These are phyloP conservation scores for Chrysaora quinquecirrha DNA, from an alignment of 30 jellyfish, hydroid and myxozoan species.

Conservation along the genomic window DNA sequence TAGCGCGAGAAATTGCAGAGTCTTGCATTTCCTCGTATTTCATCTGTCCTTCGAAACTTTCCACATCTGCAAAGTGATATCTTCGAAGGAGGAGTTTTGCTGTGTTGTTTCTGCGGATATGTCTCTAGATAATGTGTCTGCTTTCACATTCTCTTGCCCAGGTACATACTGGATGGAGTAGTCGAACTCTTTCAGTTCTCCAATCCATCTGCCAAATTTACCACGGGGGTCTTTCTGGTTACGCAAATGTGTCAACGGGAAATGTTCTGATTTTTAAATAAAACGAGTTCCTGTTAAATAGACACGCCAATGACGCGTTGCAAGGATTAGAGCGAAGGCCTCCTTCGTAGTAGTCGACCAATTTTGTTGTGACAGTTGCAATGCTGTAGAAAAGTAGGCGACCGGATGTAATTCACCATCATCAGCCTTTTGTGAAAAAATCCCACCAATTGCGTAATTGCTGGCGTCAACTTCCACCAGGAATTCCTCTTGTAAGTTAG, in stretches of 20 bases:
- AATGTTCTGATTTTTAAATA: conserved; percentile 40
- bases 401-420: conserved; percentile 14
- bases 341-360: conserved; percentile 27
- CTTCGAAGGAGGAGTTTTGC: background rate
- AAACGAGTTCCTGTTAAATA: conserved; percentile 50
- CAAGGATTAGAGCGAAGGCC: conserved; percentile 47
- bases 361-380: conserved; percentile 6
- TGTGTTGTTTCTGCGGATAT: background rate
- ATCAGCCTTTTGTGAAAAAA: background rate
- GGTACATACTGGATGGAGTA: conserved; percentile 46
- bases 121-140: conserved; percentile 41
- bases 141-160: conserved; percentile 54
- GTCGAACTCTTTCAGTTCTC: conserved; percentile 59
- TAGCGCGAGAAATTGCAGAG: background rate
- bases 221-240: conserved; percentile 67
- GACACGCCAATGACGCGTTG: conserved; percentile 61
- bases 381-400: background rate
- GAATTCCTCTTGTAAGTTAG: background rate
- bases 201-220: conserved; percentile 50
- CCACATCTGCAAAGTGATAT: background rate
- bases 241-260: conserved; percentile 39
- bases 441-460: conserved; percentile 20
- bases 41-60: background rate
- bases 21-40: background rate
- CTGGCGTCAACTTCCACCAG: background rate